Percentiles rank a stretch among this genome's conserved stretches.
Evolutionary conservation across 2,113 vertebrate genomes (phyloP).

Genomic region (Scytalopus superciliaris): DNA sequence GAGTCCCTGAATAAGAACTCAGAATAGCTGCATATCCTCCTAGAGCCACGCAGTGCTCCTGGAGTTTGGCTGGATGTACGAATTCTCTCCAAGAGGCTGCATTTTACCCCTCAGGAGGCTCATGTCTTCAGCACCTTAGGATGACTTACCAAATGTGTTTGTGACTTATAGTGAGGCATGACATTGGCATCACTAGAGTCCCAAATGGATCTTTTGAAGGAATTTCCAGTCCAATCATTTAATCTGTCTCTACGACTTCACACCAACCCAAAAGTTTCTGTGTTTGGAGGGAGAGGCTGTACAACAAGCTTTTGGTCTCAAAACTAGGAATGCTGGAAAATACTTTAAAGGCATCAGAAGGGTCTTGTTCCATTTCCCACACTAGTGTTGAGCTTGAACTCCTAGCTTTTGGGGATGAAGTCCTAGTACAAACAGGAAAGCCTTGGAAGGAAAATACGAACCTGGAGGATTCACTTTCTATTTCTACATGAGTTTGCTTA

Average conservation of each 20-base stretch:
- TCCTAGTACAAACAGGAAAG: neutral
- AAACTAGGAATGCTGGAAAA: neutral
- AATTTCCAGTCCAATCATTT: neutral
- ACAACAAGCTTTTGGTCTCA: neutral
- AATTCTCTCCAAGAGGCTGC: neutral
- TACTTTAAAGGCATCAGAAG: neutral
- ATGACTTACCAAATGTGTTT: neutral
- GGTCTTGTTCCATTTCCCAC: neutral
- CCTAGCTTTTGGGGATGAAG: neutral
- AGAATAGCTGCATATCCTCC: neutral
- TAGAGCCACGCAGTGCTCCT: neutral
- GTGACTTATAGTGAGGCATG: neutral
- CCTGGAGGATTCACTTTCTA: neutral
- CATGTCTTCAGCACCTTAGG: neutral
- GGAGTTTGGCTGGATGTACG: neutral
- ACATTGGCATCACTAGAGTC: neutral
- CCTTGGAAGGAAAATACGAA: neutral
- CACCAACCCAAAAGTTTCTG: neutral
- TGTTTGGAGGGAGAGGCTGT: neutral
- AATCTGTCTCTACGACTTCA: neutral
- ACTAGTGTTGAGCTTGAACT: neutral
- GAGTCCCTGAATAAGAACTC: neutral
- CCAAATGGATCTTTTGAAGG: neutral
- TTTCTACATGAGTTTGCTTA: neutral
- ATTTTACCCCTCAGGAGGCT: neutral